These are phyloP conservation scores for Collichthys lucidus DNA, from an alignment of 2,113 vertebrate species.

Conservation along the genomic window DNA sequence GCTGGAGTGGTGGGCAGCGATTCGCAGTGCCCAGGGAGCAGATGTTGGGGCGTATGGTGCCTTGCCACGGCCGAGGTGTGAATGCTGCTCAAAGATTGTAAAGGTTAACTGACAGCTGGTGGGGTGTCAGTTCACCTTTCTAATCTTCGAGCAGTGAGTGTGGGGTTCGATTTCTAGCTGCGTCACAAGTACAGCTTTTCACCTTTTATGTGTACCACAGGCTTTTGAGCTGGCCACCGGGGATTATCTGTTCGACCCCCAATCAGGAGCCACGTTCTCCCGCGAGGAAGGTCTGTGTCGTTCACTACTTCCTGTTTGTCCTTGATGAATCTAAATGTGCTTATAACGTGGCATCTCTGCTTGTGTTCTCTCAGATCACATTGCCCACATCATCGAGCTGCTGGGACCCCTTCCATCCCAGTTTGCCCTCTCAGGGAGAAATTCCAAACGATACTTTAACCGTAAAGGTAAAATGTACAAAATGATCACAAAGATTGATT, in stretches of 20 bases:
- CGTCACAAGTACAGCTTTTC: background rate
- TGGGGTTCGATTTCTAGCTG: background rate
- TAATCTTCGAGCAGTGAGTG: no score
- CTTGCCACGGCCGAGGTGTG: no score
- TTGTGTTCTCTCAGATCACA: constrained; percentile 91
- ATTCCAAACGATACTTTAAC: constrained; percentile 93
- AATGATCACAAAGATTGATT: background rate
- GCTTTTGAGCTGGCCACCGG: constrained; percentile 82
- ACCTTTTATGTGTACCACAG: constrained; percentile 41
- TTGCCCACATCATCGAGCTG: constrained; percentile 97
- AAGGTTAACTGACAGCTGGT: no score
- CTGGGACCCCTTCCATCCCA: constrained; percentile 93
- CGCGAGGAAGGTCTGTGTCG: constrained; percentile 76
- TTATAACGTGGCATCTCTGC: constrained; percentile 86
- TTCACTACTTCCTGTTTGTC: constrained; percentile 20
- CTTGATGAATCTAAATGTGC: background rate
- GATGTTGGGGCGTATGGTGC: no score
- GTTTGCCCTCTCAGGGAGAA: constrained; percentile 92
- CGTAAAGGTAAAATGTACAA: constrained; percentile 80
- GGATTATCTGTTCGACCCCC: constrained; percentile 81
- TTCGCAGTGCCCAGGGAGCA: no score
- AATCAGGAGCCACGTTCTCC: constrained; percentile 72
- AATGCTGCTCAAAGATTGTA: no score
- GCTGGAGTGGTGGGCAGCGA: no score
- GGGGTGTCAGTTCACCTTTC: no score